Evolutionary conservation across 2,113 vertebrate species (phyloP).

Genomic region (Genyomyrus donnyi): DNA sequence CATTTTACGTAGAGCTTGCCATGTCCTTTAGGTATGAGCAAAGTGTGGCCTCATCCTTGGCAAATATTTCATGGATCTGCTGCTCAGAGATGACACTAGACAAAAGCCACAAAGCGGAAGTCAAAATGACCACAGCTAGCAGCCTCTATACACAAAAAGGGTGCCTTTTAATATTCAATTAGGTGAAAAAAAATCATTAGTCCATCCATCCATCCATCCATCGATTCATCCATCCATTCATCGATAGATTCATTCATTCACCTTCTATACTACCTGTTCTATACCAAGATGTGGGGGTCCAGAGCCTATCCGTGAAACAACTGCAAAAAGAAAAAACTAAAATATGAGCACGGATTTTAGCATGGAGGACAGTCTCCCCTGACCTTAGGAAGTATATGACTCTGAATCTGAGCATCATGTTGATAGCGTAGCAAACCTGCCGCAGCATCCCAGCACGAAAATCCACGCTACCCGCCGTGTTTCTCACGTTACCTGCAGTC

Average conservation of each 20-base stretch:
- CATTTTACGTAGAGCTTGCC: background rate
- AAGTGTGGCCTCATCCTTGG: background rate
- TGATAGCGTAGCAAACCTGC: background rate
- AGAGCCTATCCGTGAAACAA: background rate
- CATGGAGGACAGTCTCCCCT: background rate
- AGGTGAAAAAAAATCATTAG: background rate
- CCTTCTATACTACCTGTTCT: background rate
- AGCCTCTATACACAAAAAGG: background rate
- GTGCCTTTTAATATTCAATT: background rate
- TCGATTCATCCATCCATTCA: background rate
- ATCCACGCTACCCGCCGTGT: background rate
- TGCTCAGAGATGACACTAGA: background rate
- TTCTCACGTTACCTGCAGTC: background rate
- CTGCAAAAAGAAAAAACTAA: background rate
- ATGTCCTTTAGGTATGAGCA: background rate
- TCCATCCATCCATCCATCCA: background rate
- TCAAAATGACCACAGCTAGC: background rate
- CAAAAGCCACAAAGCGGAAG: background rate
- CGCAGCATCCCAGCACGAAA: background rate
- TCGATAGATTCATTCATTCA: background rate
- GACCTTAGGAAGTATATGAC: background rate
- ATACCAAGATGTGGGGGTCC: background rate
- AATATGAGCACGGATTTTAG: background rate
- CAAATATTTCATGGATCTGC: background rate
- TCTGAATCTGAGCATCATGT: background rate